A percentile compares a stretch with the other conserved stretches of the same genome.
Conservation (phyloP, 30 jellyfish, hydroid and myxozoan genomes). For the Aurelia sp. region DNA sequence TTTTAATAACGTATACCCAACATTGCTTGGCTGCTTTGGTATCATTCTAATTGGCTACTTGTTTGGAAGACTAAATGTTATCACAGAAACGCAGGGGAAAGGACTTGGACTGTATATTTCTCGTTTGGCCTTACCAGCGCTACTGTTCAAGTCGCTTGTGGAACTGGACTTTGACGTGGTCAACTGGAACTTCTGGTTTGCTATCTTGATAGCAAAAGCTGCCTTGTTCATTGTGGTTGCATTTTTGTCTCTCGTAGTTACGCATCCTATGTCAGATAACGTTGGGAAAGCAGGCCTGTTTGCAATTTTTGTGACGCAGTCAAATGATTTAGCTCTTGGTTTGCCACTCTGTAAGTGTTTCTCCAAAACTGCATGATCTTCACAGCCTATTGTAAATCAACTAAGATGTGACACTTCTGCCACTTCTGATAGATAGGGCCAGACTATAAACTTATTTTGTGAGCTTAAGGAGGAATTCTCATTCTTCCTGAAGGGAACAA, state of each 20-base stretch:
- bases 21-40: constrained; percentile 86
- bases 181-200: constrained; percentile 91
- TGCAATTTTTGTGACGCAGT: constrained; percentile 87
- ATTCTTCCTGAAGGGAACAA: too few relatives aligned
- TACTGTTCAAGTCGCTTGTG: constrained; percentile 78
- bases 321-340: constrained; percentile 95
- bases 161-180: constrained; percentile 73
- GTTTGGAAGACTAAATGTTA: constrained; percentile 57
- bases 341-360: constrained; percentile 89
- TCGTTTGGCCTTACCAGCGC: constrained; percentile 81
- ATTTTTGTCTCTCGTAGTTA: constrained; percentile 44
- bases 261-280: constrained; percentile 28
- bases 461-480: too few relatives aligned
- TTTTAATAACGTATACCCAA: constrained; percentile 78
- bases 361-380: too few relatives aligned
- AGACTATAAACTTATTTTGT: too few relatives aligned
- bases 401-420: too few relatives aligned
- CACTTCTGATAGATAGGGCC: too few relatives aligned
- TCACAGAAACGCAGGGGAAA: constrained; percentile 77
- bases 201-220: constrained; percentile 61
- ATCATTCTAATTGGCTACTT: constrained; percentile 76
- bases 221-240: constrained; percentile 66
- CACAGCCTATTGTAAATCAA: too few relatives aligned
- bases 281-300: constrained; percentile 86
- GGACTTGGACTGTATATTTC: constrained; percentile 72